Base-by-base conservation (phyloP, 2,888 invertebrate species). In the Patella ulyssiponensis region DNA sequence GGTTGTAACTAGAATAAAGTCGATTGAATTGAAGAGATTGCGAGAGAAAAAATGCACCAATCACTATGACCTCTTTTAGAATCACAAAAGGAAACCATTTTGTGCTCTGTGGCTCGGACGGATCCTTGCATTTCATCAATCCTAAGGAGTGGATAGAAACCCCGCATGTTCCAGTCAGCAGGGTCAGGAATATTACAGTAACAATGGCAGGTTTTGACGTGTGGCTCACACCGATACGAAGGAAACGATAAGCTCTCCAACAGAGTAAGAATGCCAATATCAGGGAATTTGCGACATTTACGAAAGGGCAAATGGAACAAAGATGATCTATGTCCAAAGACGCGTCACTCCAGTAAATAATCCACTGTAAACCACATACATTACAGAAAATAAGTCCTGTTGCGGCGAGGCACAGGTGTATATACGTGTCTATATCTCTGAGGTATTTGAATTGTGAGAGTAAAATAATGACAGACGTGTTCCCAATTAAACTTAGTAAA, bases 11-110 rank as follows among this genome's bases (percentile, higher is more conserved):
- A 20, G 58, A 58, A 17, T 58, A 58, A 7, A 58, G 17, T 17
- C 58, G 58, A 58, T 20, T 20, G 58, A 58, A 58, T 58, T 58
- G 58, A 20, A 58, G n/a, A 58, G 58, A 17, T 58, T 58, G 58
- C 2, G 58, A 17, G 12, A 58, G 11, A 58, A 58, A 9, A 58
- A 58, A 58, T 9, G 58, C 58, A 17, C 17, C 17, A 17, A 58
- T 20, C 9, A 58, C 9, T 17, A 17, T 58, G 17, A 0, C 12
- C 58, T 58, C 58, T 12, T 20, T 58, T 2, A 58, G 17, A 20
- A 58, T 17, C 20, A 58, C 58, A 11, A 17, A 17, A 9, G 20
- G 20, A 17, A 58, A 58, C 17, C 17, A 58, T 20, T 20, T 17
- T 2, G 58, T 58, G 17, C 58, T 58, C 20, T 58, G 58, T 9